phyloP scores from a whole-genome alignment of 35 echinoderm and acorn worm species.

The Amphiura filiformis region DNA sequence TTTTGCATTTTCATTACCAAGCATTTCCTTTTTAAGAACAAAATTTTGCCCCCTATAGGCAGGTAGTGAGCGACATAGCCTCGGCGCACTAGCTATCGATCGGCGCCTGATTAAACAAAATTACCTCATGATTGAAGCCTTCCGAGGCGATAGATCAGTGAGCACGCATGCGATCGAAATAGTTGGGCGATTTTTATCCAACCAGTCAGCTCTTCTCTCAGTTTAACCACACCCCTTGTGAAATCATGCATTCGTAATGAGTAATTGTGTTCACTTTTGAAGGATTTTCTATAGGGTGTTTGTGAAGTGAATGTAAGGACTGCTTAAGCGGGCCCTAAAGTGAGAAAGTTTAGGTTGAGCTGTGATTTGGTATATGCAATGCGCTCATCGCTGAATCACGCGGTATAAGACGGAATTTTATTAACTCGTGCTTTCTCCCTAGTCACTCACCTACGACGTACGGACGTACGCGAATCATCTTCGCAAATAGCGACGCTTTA shows the following conservation, averaged over 20 bases:
- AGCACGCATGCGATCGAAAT: constrained; percentile 61
- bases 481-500: not conserved
- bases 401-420: too few relatives aligned
- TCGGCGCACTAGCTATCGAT: constrained; percentile 59
- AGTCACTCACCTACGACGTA: not conserved
- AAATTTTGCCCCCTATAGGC: constrained; percentile 8
- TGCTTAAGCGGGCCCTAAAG: constrained; percentile 22
- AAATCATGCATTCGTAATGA: not conserved
- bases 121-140: constrained; percentile 66
- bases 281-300: not conserved
- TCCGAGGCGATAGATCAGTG: constrained; percentile 74
- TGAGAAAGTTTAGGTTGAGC: constrained; percentile 43
- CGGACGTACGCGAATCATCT: not conserved
- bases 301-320: not conserved
- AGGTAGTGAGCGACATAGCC: constrained; percentile 31
- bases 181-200: constrained; percentile 50
- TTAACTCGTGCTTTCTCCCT: too few relatives aligned
- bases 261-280: not conserved
- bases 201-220: constrained; percentile 40
- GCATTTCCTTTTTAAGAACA: not conserved
- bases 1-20: constrained; percentile 43
- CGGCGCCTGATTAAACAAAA: constrained; percentile 92
- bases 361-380: not conserved
- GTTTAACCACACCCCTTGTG: constrained; percentile 14
- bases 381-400: too few relatives aligned